These are phyloP conservation scores for Stenolophus ochropezus DNA, from an alignment of 2,888 invertebrate genomes.

Conservation along the genomic window DNA sequence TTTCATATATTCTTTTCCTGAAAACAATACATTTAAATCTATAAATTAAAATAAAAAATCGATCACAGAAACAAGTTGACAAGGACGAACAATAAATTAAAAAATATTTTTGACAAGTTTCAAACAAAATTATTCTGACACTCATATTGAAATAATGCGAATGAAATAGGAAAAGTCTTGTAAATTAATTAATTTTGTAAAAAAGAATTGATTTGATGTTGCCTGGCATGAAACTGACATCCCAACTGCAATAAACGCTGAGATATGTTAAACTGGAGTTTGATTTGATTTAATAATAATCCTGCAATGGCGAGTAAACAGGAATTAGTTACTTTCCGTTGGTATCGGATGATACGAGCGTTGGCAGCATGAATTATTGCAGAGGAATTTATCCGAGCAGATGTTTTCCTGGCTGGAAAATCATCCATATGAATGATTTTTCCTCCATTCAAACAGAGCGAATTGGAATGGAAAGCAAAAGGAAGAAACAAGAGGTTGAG, in stretches of 20 bases:
- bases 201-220: too few relatives aligned
- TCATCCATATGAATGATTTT: constrained; percentile 56
- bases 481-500: neutral
- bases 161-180: too few relatives aligned
- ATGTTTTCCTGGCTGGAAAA: constrained; percentile 48
- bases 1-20: too few relatives aligned
- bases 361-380: constrained; percentile 54
- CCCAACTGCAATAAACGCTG: neutral
- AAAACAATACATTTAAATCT: too few relatives aligned
- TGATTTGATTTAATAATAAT: constrained; percentile 37
- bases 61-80: too few relatives aligned
- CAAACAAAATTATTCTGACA: too few relatives aligned
- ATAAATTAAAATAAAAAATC: too few relatives aligned
- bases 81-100: too few relatives aligned
- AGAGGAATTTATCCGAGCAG: constrained; percentile 48
- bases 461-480: constrained; percentile 5
- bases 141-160: too few relatives aligned
- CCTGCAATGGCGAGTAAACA: neutral
- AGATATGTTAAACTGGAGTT: neutral
- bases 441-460: constrained; percentile 35
- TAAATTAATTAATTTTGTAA: too few relatives aligned
- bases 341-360: constrained; percentile 33
- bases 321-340: constrained; percentile 47
- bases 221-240: neutral
- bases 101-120: too few relatives aligned